Evolutionary conservation across 2,888 invertebrate species (phyloP).

Genomic region (Ganaspis brasiliensis): DNA sequence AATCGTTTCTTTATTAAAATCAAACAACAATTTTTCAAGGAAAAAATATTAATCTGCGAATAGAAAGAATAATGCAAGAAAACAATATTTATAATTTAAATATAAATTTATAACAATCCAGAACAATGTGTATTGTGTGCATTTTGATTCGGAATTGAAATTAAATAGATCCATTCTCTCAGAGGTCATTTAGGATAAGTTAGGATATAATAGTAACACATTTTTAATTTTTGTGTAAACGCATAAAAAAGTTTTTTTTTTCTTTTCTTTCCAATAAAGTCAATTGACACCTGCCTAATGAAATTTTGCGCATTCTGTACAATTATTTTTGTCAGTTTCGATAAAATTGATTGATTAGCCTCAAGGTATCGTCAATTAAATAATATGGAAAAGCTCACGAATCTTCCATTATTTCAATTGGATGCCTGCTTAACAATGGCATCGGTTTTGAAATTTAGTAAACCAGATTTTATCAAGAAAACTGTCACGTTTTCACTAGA

Average conservation of each 20-base stretch:
- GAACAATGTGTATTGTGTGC: slow-evolving; percentile 72
- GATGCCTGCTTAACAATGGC: slow-evolving; percentile 11
- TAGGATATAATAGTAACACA: neutral
- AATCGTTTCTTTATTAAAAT: neutral
- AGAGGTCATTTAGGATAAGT: slow-evolving; percentile 4
- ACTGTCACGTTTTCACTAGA: neutral
- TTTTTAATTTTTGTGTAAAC: slow-evolving; percentile 3
- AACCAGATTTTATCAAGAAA: neutral
- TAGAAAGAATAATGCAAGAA: slow-evolving; percentile 12
- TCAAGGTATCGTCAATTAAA: slow-evolving; percentile 27
- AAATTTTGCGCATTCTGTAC: neutral
- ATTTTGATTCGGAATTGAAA: slow-evolving; percentile 44
- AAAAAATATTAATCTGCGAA: slow-evolving; percentile 1
- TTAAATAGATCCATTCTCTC: slow-evolving; percentile 12
- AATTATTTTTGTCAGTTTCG: neutral
- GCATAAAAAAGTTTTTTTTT: neutral
- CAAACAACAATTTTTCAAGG: slow-evolving; percentile 13
- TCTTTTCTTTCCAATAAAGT: slow-evolving; percentile 4
- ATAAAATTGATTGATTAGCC: slow-evolving; percentile 22
- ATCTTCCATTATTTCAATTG: slow-evolving; percentile 12
- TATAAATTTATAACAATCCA: slow-evolving; percentile 41
- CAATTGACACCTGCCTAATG: neutral
- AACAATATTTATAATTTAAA: slow-evolving; percentile 34
- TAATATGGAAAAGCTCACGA: slow-evolving; percentile 17
- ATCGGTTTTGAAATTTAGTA: slow-evolving; percentile 25